Base-by-base conservation (phyloP, 30 jellyfish, hydroid and myxozoan genomes). In the Chrysaora quinquecirrha region DNA sequence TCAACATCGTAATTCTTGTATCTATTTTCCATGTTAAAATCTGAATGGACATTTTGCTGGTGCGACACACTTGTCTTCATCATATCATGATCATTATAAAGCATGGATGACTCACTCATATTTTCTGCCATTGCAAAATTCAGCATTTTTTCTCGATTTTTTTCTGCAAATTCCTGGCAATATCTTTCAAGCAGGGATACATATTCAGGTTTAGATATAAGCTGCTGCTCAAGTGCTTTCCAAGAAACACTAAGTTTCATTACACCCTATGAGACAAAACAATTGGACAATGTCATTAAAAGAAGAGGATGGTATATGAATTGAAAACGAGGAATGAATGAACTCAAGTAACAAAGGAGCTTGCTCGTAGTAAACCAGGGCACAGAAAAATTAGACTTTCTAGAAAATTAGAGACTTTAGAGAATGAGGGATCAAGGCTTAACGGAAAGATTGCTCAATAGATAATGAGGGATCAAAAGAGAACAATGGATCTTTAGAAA, bases 221-320 rank as follows among this genome's bases (percentile, higher is more conserved):
- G 66, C 58, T 91, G 98, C 31, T 78, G 58, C 47, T 91, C 95
- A 10, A 91, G 89, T 48, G 52, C 82, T n/a, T 86, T 63, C 98
- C 98, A 91, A 19, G 90, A 52, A 0, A 91, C 96, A 65, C 90
- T 65, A 35, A 71, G 82, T 30, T 85, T 75, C 82, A 91, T 87
- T 27, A 86, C 98, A 34, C 98, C 98, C 98, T 91, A n/a, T n/a
- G n/a, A n/a, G n/a, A n/a, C n/a, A n/a, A n/a, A n/a, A n/a, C n/a
- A n/a, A n/a, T n/a, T n/a, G n/a, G n/a, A n/a, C n/a, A n/a, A n/a
- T n/a, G n/a, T n/a, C n/a, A n/a, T n/a, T n/a, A n/a, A n/a, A n/a
- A n/a, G n/a, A n/a, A n/a, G n/a, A 22, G 56, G 10, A 1, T 21
- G 12, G 0, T 12, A 2, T 9, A 1, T 65, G 1, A 30, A n/a